These are phyloP conservation scores for Crepidodera aurea DNA, from an alignment of 2,888 invertebrate species.

Conservation along the genomic window DNA sequence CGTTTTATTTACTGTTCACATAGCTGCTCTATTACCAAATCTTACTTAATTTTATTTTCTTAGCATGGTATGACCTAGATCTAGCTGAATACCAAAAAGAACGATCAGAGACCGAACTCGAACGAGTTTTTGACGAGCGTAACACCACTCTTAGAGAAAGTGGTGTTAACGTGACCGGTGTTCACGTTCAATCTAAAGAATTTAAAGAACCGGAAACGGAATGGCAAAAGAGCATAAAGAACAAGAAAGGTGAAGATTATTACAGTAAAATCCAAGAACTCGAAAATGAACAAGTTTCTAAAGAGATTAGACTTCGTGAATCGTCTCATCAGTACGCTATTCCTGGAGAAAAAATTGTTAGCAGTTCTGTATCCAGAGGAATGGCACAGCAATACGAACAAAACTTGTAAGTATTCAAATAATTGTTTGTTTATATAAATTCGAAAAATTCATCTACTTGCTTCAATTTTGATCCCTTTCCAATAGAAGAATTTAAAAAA, in stretches of 20 bases:
- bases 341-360: conserved; percentile 82
- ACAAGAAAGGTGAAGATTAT: conserved; percentile 83
- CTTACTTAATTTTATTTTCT: neutral
- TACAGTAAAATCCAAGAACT: conserved; percentile 82
- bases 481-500: too few species aligned
- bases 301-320: conserved; percentile 81
- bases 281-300: conserved; percentile 84
- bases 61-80: conserved; percentile 94
- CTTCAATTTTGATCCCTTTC: too few species aligned
- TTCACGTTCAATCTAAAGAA: conserved; percentile 69
- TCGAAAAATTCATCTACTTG: too few species aligned
- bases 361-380: conserved; percentile 79
- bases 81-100: conserved; percentile 84
- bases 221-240: conserved; percentile 84
- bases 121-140: conserved; percentile 88
- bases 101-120: conserved; percentile 83
- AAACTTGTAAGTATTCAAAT: conserved; percentile 73
- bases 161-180: conserved; percentile 59
- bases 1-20: neutral
- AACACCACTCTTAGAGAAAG: conserved; percentile 74
- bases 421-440: neutral
- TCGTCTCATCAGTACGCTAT: conserved; percentile 82
- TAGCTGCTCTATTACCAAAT: neutral
- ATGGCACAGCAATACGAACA: conserved; percentile 89
- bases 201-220: conserved; percentile 79